phyloP scores from a whole-genome alignment of 2,113 vertebrate species.

The Silurus meridionalis region DNA sequence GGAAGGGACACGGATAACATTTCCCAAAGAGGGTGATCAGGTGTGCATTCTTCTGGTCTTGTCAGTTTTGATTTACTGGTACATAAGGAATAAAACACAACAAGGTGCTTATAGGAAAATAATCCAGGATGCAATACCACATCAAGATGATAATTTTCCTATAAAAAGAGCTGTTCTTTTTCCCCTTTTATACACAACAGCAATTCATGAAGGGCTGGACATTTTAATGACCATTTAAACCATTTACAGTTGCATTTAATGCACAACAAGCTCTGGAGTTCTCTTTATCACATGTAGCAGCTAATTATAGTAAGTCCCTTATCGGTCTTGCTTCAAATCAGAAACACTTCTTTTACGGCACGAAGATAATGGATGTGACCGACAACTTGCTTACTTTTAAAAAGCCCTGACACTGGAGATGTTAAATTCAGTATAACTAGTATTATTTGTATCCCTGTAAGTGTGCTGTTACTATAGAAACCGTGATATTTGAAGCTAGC shows the following conservation, averaged over 20 bases:
- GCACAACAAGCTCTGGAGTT: neutral
- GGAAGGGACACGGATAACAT: slow-evolving; percentile 83
- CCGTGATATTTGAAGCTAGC: too few species aligned
- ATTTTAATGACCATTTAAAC: neutral
- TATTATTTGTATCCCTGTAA: too few species aligned
- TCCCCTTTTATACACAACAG: neutral
- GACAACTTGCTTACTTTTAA: too few species aligned
- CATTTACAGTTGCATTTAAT: neutral
- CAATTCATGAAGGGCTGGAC: neutral
- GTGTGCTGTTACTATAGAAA: too few species aligned
- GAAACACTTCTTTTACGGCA: neutral
- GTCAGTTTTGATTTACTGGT: neutral
- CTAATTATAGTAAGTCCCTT: neutral
- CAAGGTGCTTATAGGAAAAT: neutral
- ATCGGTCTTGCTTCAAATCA: neutral
- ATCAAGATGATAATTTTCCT: neutral
- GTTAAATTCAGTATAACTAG: too few species aligned
- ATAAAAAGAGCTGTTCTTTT: neutral
- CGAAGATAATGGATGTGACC: neutral
- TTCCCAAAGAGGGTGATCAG: slow-evolving; percentile 92
- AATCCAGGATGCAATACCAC: neutral
- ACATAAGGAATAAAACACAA: neutral
- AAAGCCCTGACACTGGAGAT: neutral
- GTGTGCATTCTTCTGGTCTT: slow-evolving; percentile 60
- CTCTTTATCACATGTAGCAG: neutral